Conservation (phyloP, 2,113 vertebrate genomes). For the Muscicapa adusta region DNA sequence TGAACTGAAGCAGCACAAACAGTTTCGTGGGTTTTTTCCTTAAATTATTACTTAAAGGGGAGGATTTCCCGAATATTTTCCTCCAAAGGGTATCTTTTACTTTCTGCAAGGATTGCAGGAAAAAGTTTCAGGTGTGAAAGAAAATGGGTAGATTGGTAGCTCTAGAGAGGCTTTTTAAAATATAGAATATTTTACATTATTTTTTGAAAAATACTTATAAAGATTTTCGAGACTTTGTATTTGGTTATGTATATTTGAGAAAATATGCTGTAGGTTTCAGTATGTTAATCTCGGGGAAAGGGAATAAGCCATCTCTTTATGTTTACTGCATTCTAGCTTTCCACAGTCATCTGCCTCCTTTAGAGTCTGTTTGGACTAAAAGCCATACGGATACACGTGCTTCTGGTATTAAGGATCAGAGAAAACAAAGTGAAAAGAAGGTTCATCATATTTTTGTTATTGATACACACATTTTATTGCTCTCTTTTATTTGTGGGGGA, state of each 20-base stretch:
- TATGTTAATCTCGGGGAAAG: not conserved
- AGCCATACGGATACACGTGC: not conserved
- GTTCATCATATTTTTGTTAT: not conserved
- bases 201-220: not conserved
- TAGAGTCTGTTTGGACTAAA: not conserved
- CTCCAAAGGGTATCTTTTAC: not conserved
- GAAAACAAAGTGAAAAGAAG: not conserved
- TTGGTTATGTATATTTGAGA: not conserved
- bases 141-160: not conserved
- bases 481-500: not conserved
- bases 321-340: not conserved
- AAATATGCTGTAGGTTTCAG: not conserved
- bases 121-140: not conserved
- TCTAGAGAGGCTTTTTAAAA: not conserved
- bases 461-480: not conserved
- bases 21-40: not conserved
- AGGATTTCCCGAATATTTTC: not conserved
- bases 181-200: not conserved
- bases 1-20: not conserved
- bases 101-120: not conserved
- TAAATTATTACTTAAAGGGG: not conserved
- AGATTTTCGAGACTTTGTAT: rapidly evolving
- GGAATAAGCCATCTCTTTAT: not conserved
- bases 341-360: not conserved
- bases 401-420: not conserved